Percentiles rank a stretch among this genome's conserved stretches.
Evolutionary conservation across 2,797 vertebrate species (phyloP).

Genomic region (Mastacembelus armatus): DNA sequence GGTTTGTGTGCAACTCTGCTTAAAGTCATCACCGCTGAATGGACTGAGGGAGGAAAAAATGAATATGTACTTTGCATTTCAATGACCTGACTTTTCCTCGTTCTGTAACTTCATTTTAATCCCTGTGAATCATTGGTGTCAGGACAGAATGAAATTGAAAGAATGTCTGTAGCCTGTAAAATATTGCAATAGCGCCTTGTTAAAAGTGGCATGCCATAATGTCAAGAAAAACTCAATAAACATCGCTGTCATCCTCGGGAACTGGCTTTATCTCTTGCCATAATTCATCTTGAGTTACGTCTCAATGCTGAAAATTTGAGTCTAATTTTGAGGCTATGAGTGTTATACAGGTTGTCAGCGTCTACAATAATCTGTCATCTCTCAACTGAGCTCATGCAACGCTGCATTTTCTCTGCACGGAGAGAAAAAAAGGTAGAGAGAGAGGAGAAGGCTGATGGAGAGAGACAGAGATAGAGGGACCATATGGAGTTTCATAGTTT

Average conservation of each 20-base stretch:
- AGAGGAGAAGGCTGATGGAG: slow-evolving; percentile 47
- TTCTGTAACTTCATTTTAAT: slow-evolving; percentile 41
- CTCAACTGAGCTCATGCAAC: slow-evolving; percentile 38
- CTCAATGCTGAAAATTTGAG: slow-evolving; percentile 59
- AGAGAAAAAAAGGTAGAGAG: slow-evolving; percentile 2
- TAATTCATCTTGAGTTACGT: slow-evolving; percentile 50
- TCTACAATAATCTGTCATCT: slow-evolving; percentile 67
- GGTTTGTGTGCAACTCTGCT: slow-evolving; percentile 52
- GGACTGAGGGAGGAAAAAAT: slow-evolving; percentile 33
- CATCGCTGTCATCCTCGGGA: slow-evolving; percentile 43
- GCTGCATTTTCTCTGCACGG: slow-evolving; percentile 31
- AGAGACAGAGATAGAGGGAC: slow-evolving; percentile 61
- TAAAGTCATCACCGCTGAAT: slow-evolving; percentile 48
- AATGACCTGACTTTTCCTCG: slow-evolving; percentile 34
- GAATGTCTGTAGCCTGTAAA: slow-evolving; percentile 48
- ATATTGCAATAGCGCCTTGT: slow-evolving; percentile 48
- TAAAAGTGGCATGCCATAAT: slow-evolving; percentile 59
- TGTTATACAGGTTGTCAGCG: slow-evolving; percentile 68
- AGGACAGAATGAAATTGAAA: slow-evolving; percentile 39
- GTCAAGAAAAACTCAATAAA: slow-evolving; percentile 48
- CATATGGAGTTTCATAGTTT: slow-evolving; percentile 75
- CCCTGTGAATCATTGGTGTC: slow-evolving; percentile 33
- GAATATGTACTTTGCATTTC: slow-evolving; percentile 57
- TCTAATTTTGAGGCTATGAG: slow-evolving; percentile 64
- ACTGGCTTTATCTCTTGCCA: slow-evolving; percentile 29